Evolutionary conservation across 2,797 vertebrate species (phyloP), one percentile per base, ranked within the genome.

Genomic region (Myotis myotis): DNA sequence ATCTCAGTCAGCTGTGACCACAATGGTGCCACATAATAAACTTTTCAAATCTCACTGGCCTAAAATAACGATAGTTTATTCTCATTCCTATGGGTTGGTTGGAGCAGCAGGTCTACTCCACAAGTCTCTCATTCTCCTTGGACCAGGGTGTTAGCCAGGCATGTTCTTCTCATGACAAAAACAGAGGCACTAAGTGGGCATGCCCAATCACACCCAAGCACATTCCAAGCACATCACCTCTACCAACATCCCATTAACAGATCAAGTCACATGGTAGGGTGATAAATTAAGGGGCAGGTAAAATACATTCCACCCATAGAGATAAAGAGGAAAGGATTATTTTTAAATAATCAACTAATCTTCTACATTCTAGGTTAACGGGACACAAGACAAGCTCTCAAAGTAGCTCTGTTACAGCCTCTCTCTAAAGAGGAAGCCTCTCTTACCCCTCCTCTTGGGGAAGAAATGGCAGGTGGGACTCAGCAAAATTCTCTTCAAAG

Each of bases 311-410:
- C 22, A 62, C n/a, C 10, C 41, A 62, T 8, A 19, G 41, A 78
- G 70, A 68, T 19, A 30, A 19, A 53, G 3, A 70, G 8, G 16
- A 8, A 92, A 89, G 23, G n/a, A 44, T 15, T 53, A n/a, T 49
- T 86, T 93, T 78, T 30, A 8, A 47, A 87, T 66, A 71, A 60
- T 55, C 66, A 82, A n/a, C 30, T 79, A 41, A 81, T 81, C 44
- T 89, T 92, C 33, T 25, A 10, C 8, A 82, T 70, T 17, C 41
- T 22, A 51, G 71, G 33, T 38, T 82, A 68, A 89, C 19, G 36
- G 25, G n/a, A 64, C 20, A 82, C 0, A 60, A 92, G 60, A 81
- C 7, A 51, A 82, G 28, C 13, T 89, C 41, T 83, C 78, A 11
- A 28, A 30, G 2, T 36, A 36, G 16, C 28, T 74, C 41, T 5